phyloP scores from a whole-genome alignment of 2,888 invertebrate genomes.

The Amiota communis region DNA sequence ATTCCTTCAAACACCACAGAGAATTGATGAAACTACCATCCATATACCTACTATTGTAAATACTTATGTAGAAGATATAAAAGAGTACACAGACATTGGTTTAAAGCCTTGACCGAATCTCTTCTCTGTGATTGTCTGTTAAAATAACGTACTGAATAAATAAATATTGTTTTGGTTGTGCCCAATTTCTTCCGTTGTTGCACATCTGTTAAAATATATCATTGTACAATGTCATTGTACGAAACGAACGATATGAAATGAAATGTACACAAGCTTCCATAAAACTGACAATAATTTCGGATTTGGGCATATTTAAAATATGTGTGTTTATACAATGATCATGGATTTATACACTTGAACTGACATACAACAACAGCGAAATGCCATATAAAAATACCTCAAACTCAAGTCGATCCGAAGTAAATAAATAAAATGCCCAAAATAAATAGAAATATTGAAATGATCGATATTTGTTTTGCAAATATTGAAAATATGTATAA shows the following conservation, averaged over 20 bases:
- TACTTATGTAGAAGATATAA: no score
- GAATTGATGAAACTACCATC: no score
- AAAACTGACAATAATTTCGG: slow-evolving; percentile 7
- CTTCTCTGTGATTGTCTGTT: not conserved
- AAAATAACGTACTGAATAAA: slow-evolving; percentile 27
- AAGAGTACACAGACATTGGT: no score
- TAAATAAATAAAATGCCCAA: not conserved
- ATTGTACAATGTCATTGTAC: slow-evolving; percentile 37
- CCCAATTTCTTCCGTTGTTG: slow-evolving; percentile 17
- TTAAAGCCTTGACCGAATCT: slow-evolving; percentile 21
- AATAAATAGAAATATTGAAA: slow-evolving; percentile 1
- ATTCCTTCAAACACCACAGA: no score
- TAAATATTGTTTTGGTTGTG: slow-evolving; percentile 12
- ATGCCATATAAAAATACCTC: not conserved
- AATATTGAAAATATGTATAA: no score
- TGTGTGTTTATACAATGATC: no score
- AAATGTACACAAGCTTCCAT: not conserved
- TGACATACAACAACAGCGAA: not conserved
- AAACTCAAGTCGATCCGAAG: not conserved
- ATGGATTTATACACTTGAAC: no score
- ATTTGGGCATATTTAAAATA: not conserved
- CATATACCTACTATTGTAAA: no score
- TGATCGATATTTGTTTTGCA: not conserved
- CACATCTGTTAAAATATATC: slow-evolving; percentile 62
- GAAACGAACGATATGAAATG: not conserved